phyloP scores from a whole-genome alignment of 2,888 invertebrate genomes.

The Sesia bembeciformis region DNA sequence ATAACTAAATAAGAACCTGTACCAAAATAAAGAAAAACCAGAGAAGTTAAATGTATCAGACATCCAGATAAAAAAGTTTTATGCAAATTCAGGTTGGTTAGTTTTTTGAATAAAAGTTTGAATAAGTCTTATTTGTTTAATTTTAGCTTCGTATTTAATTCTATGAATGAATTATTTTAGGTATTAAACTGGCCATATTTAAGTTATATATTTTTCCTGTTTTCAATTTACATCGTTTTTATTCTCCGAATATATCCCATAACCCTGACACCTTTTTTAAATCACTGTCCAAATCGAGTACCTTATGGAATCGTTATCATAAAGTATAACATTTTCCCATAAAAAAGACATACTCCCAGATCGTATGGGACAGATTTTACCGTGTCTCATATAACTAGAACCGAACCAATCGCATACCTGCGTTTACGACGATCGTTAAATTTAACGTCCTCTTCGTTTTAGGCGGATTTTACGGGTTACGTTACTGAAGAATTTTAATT shows the following conservation, averaged over 20 bases:
- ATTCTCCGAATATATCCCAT: background rate
- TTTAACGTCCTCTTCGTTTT: slow-evolving; percentile 26
- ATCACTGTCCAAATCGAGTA: background rate
- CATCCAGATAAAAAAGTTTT: no score
- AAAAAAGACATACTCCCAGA: slow-evolving; percentile 10
- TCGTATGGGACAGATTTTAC: slow-evolving; percentile 21
- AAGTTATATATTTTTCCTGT: no score
- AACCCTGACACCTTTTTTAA: background rate
- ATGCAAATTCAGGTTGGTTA: no score
- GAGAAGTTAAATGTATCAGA: no score
- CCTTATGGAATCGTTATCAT: background rate
- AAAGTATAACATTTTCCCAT: slow-evolving; percentile 9
- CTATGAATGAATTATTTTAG: no score
- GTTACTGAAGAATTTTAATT: background rate
- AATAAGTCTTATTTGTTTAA: no score
- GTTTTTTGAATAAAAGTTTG: no score
- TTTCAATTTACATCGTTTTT: no score
- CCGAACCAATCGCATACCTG: slow-evolving; percentile 27
- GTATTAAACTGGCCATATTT: no score
- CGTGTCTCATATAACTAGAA: slow-evolving; percentile 15
- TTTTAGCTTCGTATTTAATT: no score
- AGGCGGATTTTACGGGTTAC: slow-evolving; percentile 16
- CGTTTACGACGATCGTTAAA: slow-evolving; percentile 27
- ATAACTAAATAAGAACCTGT: no score
- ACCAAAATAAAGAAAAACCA: no score